Percentiles rank a stretch among this genome's conserved stretches.
phyloP scores from a whole-genome alignment of 2,888 invertebrate species.

The Cheilosia urbana region DNA sequence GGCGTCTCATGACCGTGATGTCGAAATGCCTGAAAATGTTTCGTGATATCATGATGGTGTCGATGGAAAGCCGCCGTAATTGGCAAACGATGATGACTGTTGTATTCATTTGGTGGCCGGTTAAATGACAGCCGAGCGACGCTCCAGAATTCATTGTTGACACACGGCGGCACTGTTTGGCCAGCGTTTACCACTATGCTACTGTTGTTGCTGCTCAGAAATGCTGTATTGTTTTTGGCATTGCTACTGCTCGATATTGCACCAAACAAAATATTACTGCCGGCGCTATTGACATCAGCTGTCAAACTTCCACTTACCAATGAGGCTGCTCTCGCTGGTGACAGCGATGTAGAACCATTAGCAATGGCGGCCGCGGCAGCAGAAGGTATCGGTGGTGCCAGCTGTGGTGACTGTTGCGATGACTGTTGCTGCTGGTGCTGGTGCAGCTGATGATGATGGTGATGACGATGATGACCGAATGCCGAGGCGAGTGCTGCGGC shows the following conservation, averaged over 20 bases:
- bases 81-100: conserved; percentile 42
- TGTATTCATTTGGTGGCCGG: conserved; percentile 59
- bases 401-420: conserved; percentile 6
- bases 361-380: background rate
- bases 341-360: conserved; percentile 21
- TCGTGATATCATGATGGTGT: conserved; percentile 66
- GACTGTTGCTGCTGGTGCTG: conserved; percentile 11
- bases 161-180: conserved; percentile 35
- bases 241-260: conserved; percentile 24
- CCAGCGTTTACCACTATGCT: background rate
- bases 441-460: conserved; percentile 36
- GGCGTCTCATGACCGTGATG: conserved; percentile 63
- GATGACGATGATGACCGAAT: conserved; percentile 52
- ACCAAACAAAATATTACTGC: conserved; percentile 36
- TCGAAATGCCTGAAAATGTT: conserved; percentile 64
- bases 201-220: conserved; percentile 16
- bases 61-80: conserved; percentile 59
- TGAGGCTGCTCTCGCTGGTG: conserved; percentile 21
- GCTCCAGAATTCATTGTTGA: conserved; percentile 68
- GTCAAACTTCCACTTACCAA: conserved; percentile 35
- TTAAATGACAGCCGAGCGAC: conserved; percentile 63
- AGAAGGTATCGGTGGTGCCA: conserved; percentile 22
- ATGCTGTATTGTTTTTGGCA: conserved; percentile 19
- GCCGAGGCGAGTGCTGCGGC: conserved; percentile 62
- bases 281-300: conserved; percentile 24